Conservation (phyloP, 1,140 invertebrate species). For the Heliconius hermathena region DNA sequence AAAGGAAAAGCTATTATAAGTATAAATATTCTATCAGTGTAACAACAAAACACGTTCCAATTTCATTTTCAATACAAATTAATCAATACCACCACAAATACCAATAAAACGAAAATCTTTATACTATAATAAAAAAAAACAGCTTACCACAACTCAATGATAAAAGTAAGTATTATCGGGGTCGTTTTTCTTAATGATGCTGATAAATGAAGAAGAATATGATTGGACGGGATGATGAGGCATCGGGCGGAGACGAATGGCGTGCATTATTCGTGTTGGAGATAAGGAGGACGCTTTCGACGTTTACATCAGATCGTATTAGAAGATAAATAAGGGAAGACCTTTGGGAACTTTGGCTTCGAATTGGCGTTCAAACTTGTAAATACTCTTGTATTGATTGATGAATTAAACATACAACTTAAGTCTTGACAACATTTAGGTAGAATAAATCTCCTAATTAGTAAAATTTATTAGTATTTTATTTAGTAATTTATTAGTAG, state of each 20-base stretch:
- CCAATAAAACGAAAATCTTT: neutral
- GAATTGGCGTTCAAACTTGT: neutral
- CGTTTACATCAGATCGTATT: conserved; percentile 40
- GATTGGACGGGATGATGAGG: conserved; percentile 42
- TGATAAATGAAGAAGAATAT: conserved; percentile 44
- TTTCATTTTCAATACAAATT: neutral
- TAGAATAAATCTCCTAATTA: no score
- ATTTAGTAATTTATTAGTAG: no score
- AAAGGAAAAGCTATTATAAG: no score
- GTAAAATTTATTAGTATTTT: no score
- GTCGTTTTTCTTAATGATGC: conserved; percentile 41
- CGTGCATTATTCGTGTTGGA: conserved; percentile 39
- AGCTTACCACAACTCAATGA: conserved; percentile 23
- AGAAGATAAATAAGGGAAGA: conserved; percentile 35
- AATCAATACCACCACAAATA: neutral
- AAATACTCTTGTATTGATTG: no score
- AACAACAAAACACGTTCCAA: neutral
- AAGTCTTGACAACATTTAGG: no score
- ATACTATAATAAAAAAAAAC: conserved; percentile 14
- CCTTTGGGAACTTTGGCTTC: neutral
- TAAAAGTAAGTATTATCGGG: conserved; percentile 35
- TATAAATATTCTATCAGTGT: neutral
- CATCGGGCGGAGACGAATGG: conserved; percentile 36
- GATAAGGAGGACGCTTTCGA: conserved; percentile 38
- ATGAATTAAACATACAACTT: no score